phyloP scores from a whole-genome alignment of 2,888 invertebrate species.

The Tethea ocularis region DNA sequence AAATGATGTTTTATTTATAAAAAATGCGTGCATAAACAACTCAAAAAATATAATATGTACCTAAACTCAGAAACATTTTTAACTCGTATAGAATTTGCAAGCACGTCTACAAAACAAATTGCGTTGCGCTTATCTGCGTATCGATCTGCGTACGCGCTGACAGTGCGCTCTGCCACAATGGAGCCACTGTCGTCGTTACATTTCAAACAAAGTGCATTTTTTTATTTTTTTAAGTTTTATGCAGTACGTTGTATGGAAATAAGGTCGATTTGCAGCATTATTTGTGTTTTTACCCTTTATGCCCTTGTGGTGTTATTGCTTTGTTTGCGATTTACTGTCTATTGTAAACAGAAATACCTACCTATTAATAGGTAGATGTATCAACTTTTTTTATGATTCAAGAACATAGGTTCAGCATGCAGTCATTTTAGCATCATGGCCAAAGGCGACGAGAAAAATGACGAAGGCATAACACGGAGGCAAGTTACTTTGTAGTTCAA shows the following conservation, averaged over 20 bases:
- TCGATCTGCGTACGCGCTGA: conserved; percentile 19
- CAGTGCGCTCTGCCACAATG: conserved; percentile 10
- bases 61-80: neutral
- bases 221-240: neutral
- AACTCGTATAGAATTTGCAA: neutral
- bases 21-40: no score
- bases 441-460: no score
- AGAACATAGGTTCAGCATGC: neutral
- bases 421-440: no score
- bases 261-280: conserved; percentile 1
- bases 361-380: neutral
- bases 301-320: neutral
- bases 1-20: neutral
- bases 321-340: neutral
- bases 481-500: no score
- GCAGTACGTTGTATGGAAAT: conserved; percentile 25
- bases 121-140: conserved; percentile 17
- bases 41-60: neutral
- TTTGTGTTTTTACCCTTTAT: neutral
- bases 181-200: conserved; percentile 9
- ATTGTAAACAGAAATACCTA: neutral
- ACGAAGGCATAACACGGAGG: neutral
- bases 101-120: conserved; percentile 20
- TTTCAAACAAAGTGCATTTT: conserved; percentile 15
- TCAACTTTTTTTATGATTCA: neutral